A percentile compares a stretch with the other conserved stretches of the same genome.
phyloP scores from a whole-genome alignment of 2,113 vertebrate species.

The Elephantulus edwardii region DNA sequence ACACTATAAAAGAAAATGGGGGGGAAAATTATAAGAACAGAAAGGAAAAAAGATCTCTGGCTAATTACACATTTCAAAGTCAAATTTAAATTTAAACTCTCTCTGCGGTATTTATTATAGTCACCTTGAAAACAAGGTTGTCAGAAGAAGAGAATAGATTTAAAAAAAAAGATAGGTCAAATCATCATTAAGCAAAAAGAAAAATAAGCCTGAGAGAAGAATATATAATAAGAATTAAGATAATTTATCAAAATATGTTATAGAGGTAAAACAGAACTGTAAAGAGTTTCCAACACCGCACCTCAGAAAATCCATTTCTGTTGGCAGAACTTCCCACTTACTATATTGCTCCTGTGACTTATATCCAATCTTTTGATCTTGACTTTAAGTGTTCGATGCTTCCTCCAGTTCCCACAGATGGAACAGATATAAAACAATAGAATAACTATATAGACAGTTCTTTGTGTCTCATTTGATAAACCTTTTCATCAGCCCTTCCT shows the following conservation, averaged over 20 bases:
- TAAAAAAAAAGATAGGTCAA: background rate
- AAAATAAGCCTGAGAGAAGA: background rate
- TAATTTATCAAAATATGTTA: background rate
- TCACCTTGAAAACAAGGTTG: background rate
- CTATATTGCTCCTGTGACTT: background rate
- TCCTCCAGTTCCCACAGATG: background rate
- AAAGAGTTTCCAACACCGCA: background rate
- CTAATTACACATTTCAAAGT: conserved; percentile 39
- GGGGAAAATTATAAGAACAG: conserved; percentile 37
- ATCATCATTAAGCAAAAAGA: background rate
- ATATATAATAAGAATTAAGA: background rate
- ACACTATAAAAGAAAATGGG: conserved; percentile 52
- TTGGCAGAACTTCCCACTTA: background rate
- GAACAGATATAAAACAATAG: background rate
- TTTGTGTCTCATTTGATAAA: background rate
- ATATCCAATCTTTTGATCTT: background rate
- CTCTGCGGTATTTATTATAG: background rate
- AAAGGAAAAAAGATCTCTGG: conserved; percentile 39
- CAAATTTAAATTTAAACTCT: conserved; percentile 49
- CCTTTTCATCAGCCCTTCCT: background rate
- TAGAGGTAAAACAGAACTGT: background rate
- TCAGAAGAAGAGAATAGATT: background rate
- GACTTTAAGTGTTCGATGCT: background rate
- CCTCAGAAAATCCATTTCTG: background rate
- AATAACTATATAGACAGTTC: background rate